These are phyloP conservation scores for Atrichornis clamosus DNA, from an alignment of 2,113 vertebrate species.

Conservation along the genomic window DNA sequence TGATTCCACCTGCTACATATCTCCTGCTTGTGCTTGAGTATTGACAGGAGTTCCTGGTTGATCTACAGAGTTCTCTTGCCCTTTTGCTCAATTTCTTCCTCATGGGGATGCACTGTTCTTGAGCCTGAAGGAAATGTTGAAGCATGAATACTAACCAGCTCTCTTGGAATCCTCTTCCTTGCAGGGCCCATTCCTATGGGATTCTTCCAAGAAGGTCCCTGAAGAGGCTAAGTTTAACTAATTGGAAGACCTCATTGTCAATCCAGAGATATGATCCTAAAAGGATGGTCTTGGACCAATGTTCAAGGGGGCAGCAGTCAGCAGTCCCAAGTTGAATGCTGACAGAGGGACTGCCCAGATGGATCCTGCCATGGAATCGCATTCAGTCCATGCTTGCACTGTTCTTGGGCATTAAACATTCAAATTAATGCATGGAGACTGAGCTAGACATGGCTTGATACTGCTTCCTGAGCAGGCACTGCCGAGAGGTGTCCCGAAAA, in stretches of 20 bases:
- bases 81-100: neutral
- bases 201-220: neutral
- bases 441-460: neutral
- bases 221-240: neutral
- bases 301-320: neutral
- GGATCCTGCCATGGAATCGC: neutral
- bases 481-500: neutral
- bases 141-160: neutral
- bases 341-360: neutral
- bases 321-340: neutral
- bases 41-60: neutral
- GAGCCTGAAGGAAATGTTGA: neutral
- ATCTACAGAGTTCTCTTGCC: neutral
- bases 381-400: neutral
- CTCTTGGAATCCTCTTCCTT: neutral
- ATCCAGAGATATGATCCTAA: fast-evolving
- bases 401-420: neutral
- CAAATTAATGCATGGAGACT: fast-evolving
- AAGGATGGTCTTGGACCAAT: neutral
- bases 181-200: neutral
- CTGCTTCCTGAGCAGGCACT: neutral
- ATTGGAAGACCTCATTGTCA: neutral
- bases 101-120: neutral
- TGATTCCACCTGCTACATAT: neutral
- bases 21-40: neutral